Base-by-base conservation (phyloP, 2,888 invertebrate species). In the Dynastes grantii region DNA sequence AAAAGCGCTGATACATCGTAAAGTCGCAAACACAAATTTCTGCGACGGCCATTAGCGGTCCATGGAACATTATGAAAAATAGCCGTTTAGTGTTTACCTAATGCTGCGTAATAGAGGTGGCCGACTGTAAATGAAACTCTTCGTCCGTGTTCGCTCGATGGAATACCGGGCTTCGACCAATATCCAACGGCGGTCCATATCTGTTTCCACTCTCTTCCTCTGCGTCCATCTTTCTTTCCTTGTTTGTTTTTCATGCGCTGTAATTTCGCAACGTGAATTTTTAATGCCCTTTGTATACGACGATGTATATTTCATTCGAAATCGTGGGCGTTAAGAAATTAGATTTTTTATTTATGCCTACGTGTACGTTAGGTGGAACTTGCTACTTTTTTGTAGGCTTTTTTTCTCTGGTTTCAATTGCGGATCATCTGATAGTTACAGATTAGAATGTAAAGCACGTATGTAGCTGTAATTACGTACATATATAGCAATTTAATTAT, bases 31-130 rank as follows among this genome's bases (percentile, higher is more conserved):
- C 55, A 76, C 58, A 76, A 67, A 76, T 76, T 67, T 53, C 45
- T 40, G 27, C 8, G 32, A 27, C 16, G 16, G 49, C 67, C 76
- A 67, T 76, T 76, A 76, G 76, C 67, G 76, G 67, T 76, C 55
- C 76, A 40, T 53, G 67, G 27, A 76, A 76, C 37, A 53, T 76
- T 76, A 76, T 76, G 76, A 76, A 76, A 76, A 76, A 76, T 67
- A 40, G 53, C 76, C 76, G 67, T 76, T 65, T 76, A 67, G 13
- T 67, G 76, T 67, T 53, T 76, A 29, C 55, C 51, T 76, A 64
- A 76, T 76, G 76, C 45, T 13, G 67, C 67, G 67, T 67, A 67
- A 49, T 67, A 27, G 27, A 67, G 67, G 67, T 67, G 67, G 40
- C 65, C 49, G 67, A 27, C 67, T 45, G 67, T 67, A 67, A 67